These are phyloP conservation scores for Labroides dimidiatus DNA, from an alignment of 2,797 vertebrate species.

Conservation along the genomic window DNA sequence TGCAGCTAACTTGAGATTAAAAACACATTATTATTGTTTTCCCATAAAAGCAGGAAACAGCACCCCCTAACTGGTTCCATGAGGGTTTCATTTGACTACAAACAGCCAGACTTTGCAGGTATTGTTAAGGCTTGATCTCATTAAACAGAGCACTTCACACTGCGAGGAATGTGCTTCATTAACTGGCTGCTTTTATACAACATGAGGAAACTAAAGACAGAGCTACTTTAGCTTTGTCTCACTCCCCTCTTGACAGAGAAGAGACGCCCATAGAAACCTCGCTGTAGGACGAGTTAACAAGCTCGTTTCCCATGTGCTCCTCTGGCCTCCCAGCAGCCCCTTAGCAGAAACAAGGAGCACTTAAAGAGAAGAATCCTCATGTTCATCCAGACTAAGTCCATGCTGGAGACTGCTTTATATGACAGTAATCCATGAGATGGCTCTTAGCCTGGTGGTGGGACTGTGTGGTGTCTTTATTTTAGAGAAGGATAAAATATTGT, in stretches of 20 bases:
- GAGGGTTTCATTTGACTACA: neutral
- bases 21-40: too few species aligned
- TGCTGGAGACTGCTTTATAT: constrained; percentile 40
- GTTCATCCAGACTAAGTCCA: constrained; percentile 47
- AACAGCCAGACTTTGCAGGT: neutral
- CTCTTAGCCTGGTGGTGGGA: constrained; percentile 36
- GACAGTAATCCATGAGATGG: constrained; percentile 38
- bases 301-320: constrained; percentile 68
- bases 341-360: constrained; percentile 39
- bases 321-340: constrained; percentile 42
- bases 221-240: constrained; percentile 53
- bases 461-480: constrained; percentile 45
- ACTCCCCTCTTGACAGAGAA: constrained; percentile 51
- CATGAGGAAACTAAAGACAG: constrained; percentile 44
- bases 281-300: constrained; percentile 67
- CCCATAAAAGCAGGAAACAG: too few species aligned
- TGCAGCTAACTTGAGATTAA: too few species aligned
- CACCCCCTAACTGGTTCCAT: too few species aligned
- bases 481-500: constrained; percentile 16
- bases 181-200: constrained; percentile 46
- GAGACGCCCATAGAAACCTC: constrained; percentile 44
- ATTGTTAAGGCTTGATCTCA: neutral
- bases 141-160: constrained; percentile 3
- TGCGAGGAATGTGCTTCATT: constrained; percentile 48
- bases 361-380: constrained; percentile 40